These are phyloP conservation scores for Anguilla japonica DNA, from an alignment of 2,113 vertebrate genomes.

Conservation along the genomic window DNA sequence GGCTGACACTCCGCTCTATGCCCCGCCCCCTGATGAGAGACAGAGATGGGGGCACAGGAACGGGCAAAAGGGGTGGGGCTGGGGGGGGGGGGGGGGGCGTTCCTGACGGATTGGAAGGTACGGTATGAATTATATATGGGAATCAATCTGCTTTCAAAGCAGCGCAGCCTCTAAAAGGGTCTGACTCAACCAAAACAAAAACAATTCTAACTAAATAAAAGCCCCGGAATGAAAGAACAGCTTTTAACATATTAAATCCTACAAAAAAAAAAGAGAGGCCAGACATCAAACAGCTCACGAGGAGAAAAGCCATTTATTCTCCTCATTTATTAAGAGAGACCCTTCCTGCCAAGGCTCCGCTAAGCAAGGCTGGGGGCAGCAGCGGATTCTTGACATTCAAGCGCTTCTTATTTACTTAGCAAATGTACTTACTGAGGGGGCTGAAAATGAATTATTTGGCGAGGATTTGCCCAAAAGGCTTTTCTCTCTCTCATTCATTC, in stretches of 20 bases:
- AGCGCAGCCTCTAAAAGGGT: not conserved
- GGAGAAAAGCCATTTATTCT: conserved; percentile 70
- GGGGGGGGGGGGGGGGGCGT: too few relatives aligned
- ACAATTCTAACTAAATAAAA: conserved; percentile 50
- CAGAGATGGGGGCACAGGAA: not conserved
- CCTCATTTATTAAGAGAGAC: conserved; percentile 68
- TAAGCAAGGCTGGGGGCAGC: conserved; percentile 67
- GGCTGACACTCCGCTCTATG: not conserved
- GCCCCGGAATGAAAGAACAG: conserved; percentile 61
- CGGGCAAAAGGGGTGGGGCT: too few relatives aligned
- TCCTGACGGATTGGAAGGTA: not conserved
- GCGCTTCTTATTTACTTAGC: conserved; percentile 77
- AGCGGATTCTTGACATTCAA: conserved; percentile 70
- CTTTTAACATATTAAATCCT: conserved; percentile 76
- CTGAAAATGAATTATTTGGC: conserved; percentile 77
- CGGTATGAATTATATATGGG: conserved; percentile 77
- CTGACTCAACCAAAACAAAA: conserved; percentile 55
- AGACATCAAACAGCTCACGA: conserved; percentile 69
- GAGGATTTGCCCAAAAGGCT: conserved; percentile 70
- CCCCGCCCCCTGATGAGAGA: not conserved
- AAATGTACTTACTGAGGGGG: conserved; percentile 79
- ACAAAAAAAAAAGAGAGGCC: conserved; percentile 50
- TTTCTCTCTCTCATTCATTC: conserved; percentile 26
- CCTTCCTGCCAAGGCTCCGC: conserved; percentile 65
- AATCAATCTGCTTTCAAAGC: conserved; percentile 60